Evolutionary conservation across 2,888 invertebrate species (phyloP), one percentile per base, ranked within the genome.

Genomic region (Phyllotreta cruciferae): DNA sequence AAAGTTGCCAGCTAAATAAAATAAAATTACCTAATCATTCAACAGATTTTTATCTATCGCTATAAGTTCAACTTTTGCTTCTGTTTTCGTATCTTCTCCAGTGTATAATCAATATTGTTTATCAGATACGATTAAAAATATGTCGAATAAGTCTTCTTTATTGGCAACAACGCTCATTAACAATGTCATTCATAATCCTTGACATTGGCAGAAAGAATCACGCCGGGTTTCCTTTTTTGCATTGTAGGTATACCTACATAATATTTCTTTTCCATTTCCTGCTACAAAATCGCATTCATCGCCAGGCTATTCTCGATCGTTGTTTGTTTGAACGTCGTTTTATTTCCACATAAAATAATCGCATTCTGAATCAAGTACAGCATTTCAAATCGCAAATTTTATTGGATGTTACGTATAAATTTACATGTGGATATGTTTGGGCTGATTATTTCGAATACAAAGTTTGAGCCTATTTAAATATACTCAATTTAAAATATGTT

Each of bases 141-240:
- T 1, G 24, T 24, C 24, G 24, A 24, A 24, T 24, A 24, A 24
- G 24, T 24, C 24, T 44, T 14, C 14, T 44, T 44, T 41, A 41
- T 41, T 10, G 44, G 44, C 44, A 44, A 44, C 44, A 44, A 7
- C 10, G 44, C 44, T 24, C 24, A 1, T n/a, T 10, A 7, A 44
- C 6, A 44, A 44, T 44, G 44, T 13, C 10, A 44, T 44, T 14
- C 10, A 44, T 14, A 44, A 44, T 11, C 44, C 44, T 44, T 44
- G 44, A 44, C 44, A 44, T 44, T 44, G 44, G 10, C 44, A 44
- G 10, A 44, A 14, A 44, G 44, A 44, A 44, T n/a, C 44, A n/a
- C 44, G 14, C 9, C 44, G 44, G 44, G 10, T 11, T n/a, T 44
- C 14, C 41, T 44, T 44, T 10, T 9, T 44, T 4, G 24, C 24